A percentile compares a stretch with the other conserved stretches of the same genome.
phyloP scores from a whole-genome alignment of 2,113 vertebrate genomes.

The Microcebus lehilahytsara region DNA sequence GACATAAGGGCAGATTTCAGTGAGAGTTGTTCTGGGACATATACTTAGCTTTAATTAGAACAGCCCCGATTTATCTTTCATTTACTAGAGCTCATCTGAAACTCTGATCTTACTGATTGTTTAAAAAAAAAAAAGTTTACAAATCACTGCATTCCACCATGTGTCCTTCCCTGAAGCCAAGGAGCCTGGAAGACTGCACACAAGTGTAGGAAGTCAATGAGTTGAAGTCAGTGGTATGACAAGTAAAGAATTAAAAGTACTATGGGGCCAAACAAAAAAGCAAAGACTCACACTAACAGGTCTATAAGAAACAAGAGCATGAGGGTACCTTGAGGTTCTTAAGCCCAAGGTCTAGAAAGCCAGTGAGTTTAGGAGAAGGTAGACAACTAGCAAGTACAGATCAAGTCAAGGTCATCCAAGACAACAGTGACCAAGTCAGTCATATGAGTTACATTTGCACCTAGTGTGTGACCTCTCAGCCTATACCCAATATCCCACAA shows the following conservation, averaged over 20 bases:
- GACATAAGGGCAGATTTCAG: not conserved
- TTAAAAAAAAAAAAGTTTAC: not conserved
- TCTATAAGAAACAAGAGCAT: not conserved
- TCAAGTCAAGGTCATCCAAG: not conserved
- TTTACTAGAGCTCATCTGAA: not conserved
- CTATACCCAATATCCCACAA: not conserved
- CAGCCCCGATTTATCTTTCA: not conserved
- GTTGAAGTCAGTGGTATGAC: not conserved
- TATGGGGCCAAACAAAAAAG: not conserved
- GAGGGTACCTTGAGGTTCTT: accelerated
- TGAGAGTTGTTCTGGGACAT: not conserved
- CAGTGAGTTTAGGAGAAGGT: not conserved
- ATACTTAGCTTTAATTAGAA: not conserved
- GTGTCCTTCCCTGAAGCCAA: not conserved
- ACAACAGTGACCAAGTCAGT: not conserved
- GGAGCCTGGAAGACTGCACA: not conserved
- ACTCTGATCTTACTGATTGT: not conserved
- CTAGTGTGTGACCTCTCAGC: not conserved
- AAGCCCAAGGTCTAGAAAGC: not conserved
- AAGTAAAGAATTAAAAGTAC: not conserved
- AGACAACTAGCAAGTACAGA: not conserved
- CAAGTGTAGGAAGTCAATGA: not conserved
- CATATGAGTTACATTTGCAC: not conserved
- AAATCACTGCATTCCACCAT: not conserved
- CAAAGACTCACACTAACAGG: not conserved